These are phyloP conservation scores for Botia almorhae DNA, from an alignment of 2,797 vertebrate genomes.

Conservation along the genomic window DNA sequence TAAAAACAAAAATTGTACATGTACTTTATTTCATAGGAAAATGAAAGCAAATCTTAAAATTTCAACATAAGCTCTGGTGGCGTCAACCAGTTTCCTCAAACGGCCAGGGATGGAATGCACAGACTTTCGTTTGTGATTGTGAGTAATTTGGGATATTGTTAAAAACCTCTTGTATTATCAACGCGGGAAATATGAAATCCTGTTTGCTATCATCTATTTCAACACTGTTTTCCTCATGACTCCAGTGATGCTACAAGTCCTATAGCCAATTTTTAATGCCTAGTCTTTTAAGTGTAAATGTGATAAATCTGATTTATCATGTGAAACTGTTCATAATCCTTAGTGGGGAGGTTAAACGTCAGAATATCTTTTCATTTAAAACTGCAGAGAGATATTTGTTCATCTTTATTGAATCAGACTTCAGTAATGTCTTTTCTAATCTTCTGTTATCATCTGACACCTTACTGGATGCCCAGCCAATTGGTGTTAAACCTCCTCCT, in stretches of 20 bases:
- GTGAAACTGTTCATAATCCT: constrained; percentile 8
- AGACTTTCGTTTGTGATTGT: too few species aligned
- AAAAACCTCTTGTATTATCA: too few species aligned
- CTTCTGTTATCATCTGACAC: constrained; percentile 9
- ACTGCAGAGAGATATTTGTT: constrained; percentile 22
- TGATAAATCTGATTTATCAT: constrained; percentile 17
- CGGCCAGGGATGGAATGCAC: too few species aligned
- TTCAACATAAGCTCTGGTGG: too few species aligned
- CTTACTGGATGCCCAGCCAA: neutral
- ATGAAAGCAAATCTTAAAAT: too few species aligned
- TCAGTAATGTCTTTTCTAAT: constrained; percentile 30
- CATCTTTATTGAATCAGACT: constrained; percentile 37
- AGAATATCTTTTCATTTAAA: neutral
- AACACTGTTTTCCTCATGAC: too few species aligned
- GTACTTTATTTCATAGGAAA: too few species aligned
- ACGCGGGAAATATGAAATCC: too few species aligned
- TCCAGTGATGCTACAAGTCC: neutral
- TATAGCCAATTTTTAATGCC: neutral
- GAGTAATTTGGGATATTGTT: too few species aligned
- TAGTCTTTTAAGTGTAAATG: constrained; percentile 6
- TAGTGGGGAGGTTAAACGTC: neutral
- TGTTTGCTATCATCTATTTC: too few species aligned
- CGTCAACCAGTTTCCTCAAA: too few species aligned
- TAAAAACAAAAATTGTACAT: too few species aligned
- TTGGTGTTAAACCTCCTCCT: neutral